A percentile compares a stretch with the other conserved stretches of the same genome.
Conservation (phyloP, 1,140 invertebrate species). For the Heliconius congener region DNA sequence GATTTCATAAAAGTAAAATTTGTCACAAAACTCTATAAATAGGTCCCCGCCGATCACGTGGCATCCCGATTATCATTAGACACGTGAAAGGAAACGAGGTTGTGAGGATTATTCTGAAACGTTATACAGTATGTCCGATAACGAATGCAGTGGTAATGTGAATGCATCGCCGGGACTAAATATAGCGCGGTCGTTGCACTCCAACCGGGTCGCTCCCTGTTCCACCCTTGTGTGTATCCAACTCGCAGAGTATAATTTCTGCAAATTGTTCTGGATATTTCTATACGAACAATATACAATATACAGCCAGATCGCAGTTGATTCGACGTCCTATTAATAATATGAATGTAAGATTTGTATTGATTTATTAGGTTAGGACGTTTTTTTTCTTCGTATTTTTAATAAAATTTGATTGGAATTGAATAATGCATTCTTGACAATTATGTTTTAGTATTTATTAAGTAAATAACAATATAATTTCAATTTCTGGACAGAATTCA, state of each 20-base stretch:
- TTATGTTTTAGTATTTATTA: no score
- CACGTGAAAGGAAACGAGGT: slow-evolving; percentile 41
- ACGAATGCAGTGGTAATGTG: slow-evolving; percentile 64
- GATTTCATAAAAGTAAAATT: slow-evolving; percentile 7
- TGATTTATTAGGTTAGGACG: no score
- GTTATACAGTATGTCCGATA: slow-evolving; percentile 45
- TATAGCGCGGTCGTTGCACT: slow-evolving; percentile 72
- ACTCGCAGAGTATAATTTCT: slow-evolving; percentile 25
- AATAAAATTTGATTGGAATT: no score
- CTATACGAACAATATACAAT: background rate
- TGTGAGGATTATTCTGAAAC: slow-evolving; percentile 46
- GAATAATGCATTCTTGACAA: no score
- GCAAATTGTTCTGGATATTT: slow-evolving; percentile 28
- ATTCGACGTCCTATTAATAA: background rate
- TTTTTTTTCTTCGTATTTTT: no score
- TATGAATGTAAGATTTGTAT: background rate
- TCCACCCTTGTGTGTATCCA: slow-evolving; percentile 29
- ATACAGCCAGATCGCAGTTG: background rate
- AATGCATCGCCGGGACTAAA: slow-evolving; percentile 64
- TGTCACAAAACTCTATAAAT: slow-evolving; percentile 23
- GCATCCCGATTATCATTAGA: slow-evolving; percentile 33
- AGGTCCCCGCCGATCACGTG: slow-evolving; percentile 37
- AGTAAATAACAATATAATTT: no score
- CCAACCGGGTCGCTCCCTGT: slow-evolving; percentile 67
- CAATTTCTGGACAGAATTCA: no score